Percentiles rank a stretch among this genome's conserved stretches.
Conservation (phyloP, 92 coral and sea anemone species). For the Bergia sp. region DNA sequence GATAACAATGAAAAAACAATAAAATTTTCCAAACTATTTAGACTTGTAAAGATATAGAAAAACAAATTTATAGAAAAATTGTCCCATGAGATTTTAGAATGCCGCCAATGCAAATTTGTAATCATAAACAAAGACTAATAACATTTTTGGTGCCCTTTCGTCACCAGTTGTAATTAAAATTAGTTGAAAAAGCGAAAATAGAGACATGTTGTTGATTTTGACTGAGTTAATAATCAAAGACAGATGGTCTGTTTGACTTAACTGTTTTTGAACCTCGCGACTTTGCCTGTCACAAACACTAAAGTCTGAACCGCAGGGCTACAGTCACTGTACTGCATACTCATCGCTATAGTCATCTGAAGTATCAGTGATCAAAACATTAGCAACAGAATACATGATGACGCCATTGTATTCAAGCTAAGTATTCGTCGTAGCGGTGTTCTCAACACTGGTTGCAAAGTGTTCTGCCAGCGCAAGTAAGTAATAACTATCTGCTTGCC, state of each 20-base stretch:
- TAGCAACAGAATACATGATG: neutral
- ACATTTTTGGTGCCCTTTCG: neutral
- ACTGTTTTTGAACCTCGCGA: neutral
- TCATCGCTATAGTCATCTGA: neutral
- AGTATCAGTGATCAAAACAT: neutral
- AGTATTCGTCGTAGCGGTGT: neutral
- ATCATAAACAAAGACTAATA: conserved; percentile 2
- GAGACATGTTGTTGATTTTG: neutral
- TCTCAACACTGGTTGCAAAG: neutral
- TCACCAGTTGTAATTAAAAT: neutral
- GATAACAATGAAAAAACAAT: neutral
- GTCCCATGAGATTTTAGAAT: neutral
- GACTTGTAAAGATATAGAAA: neutral
- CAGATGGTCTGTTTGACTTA: neutral
- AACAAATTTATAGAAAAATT: neutral
- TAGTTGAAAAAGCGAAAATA: neutral
- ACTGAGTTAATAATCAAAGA: neutral
- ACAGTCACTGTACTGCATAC: too few relatives aligned
- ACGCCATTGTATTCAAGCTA: neutral
- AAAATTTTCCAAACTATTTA: neutral
- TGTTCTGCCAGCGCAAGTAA: neutral
- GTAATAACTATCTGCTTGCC: neutral
- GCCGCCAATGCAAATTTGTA: neutral
- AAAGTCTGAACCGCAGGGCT: neutral
- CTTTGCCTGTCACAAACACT: neutral